Evolutionary conservation across 2,797 vertebrate species (phyloP), one percentile per base, ranked within the genome.

Genomic region (Myripristis jacobus): DNA sequence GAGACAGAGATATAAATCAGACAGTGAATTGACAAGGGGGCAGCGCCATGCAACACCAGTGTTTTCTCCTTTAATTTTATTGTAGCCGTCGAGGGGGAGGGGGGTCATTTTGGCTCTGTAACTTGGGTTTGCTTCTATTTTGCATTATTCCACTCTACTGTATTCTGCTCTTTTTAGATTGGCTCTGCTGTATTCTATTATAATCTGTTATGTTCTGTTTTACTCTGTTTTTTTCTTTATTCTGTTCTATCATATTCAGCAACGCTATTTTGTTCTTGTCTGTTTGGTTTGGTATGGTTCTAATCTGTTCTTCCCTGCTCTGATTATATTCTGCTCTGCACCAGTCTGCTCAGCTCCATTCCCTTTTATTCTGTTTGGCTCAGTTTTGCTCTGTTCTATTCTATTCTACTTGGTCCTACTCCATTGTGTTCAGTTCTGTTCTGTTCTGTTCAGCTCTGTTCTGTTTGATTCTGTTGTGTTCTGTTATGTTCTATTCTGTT

Each of bases 1-100:
- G 72, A 73, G 73, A 73, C 27, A 41, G 47, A 74, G 51, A 67
- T 69, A 62, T 10, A 66, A 70, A 83, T 66, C 67, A 63, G 58
- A 52, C 21, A 22, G 7, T 64, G 64, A 65, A 77, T 79, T 13
- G 4, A 71, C 47, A 71, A 41, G 47, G 21, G 43, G 66, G 80
- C 67, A 67, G 2, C 6, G 10, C 63, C 41, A 29, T 53, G 44
- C 22, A 47, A 60, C 34, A n/a, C 11, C 4, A 5, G 3, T 57
- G 22, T 71, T 62, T 80, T 66, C 22, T 59, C 52, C 47, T 58
- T 1, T 50, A 52, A 58, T 70, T 68, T 62, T 29, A 50, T 47
- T 24, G 50, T 31, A 68, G 51, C 25, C 56, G 31, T 59, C n/a
- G 36, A 55, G 55, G 55, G 60, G 68, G 65, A 43, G 27, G 12